Evolutionary conservation across 2,797 vertebrate genomes (phyloP).

Genomic region (Malurus splendens): DNA sequence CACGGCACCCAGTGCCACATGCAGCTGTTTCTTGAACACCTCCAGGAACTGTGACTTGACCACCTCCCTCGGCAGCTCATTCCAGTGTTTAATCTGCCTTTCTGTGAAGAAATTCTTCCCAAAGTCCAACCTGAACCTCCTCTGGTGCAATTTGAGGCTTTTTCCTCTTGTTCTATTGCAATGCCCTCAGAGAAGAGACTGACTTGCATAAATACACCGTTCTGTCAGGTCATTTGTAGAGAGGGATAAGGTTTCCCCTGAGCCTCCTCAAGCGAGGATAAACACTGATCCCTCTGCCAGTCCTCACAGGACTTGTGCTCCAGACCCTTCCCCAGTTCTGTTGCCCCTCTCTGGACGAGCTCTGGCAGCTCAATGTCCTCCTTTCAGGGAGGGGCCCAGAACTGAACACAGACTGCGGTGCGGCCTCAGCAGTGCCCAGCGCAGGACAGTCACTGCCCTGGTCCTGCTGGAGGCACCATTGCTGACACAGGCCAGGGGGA

Average conservation of each 20-base stretch:
- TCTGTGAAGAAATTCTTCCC: neutral
- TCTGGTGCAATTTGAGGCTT: neutral
- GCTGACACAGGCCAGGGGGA: neutral
- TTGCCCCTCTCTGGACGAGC: neutral
- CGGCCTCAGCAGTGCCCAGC: rapidly evolving
- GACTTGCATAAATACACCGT: neutral
- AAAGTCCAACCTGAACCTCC: neutral
- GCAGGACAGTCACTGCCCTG: neutral
- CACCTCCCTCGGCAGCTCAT: neutral
- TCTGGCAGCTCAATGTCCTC: neutral
- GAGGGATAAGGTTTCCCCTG: rapidly evolving
- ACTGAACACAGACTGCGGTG: rapidly evolving
- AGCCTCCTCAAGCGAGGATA: neutral
- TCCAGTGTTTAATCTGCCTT: neutral
- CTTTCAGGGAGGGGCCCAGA: neutral
- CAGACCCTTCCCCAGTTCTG: rapidly evolving
- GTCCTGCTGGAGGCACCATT: neutral
- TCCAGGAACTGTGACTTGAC: neutral
- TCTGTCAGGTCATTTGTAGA: too few relatives aligned
- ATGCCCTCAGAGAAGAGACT: neutral
- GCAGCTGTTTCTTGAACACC: rapidly evolving
- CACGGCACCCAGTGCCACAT: neutral
- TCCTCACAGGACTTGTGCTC: neutral
- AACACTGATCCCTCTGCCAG: neutral
- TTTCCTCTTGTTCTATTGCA: neutral